Evolutionary conservation across 2,113 vertebrate genomes (phyloP).

Genomic region (Henicopernis longicauda): DNA sequence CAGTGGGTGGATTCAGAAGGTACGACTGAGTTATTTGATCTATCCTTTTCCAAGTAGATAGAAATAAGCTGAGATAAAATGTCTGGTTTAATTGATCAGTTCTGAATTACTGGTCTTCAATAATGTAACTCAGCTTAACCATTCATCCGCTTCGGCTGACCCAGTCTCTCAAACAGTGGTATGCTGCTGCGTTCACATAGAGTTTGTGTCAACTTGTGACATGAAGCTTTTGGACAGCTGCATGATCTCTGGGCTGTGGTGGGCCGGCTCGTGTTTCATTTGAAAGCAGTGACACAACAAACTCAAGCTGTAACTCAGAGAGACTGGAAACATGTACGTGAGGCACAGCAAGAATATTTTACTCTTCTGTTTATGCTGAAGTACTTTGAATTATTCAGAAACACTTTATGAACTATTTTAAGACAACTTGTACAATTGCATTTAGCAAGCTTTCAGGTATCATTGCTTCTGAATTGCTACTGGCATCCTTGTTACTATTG

Average conservation of each 20-base stretch:
- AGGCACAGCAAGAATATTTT: neutral
- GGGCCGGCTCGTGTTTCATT: neutral
- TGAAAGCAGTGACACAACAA: neutral
- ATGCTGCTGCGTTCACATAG: neutral
- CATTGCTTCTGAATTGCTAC: neutral
- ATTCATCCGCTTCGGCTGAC: neutral
- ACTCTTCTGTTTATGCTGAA: neutral
- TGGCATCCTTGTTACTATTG: neutral
- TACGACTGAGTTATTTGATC: slow-evolving; percentile 17
- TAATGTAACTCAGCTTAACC: neutral
- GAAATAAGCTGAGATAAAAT: neutral
- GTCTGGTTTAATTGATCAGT: neutral
- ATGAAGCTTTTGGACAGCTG: neutral
- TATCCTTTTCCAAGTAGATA: neutral
- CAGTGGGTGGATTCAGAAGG: slow-evolving; percentile 77
- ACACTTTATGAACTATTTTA: neutral
- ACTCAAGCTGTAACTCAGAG: neutral
- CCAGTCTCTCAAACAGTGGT: neutral
- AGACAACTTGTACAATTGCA: neutral
- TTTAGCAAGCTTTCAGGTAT: neutral
- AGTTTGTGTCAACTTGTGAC: neutral
- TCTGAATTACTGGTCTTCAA: neutral
- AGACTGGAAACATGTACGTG: neutral
- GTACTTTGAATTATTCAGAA: neutral
- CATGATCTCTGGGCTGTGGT: neutral